A percentile compares a stretch with the other conserved stretches of the same genome.
Conservation (phyloP, 2,113 vertebrate genomes). For the Gobiocypris rarus region DNA sequence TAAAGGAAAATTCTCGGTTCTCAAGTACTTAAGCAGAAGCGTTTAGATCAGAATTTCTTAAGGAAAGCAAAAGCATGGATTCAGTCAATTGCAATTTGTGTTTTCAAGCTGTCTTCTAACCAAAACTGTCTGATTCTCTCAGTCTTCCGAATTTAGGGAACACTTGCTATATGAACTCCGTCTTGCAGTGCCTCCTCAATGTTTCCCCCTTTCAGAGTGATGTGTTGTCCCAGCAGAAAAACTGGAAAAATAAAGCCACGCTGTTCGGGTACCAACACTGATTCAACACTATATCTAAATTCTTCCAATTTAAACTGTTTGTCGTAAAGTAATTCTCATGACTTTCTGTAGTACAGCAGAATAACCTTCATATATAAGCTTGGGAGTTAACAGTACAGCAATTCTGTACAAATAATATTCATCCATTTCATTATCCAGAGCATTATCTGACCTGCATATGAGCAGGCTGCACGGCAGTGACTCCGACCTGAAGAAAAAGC, state of each 20-base stretch:
- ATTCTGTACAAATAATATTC: not conserved
- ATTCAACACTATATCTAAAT: not conserved
- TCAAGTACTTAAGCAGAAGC: too few species aligned
- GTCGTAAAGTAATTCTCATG: not conserved
- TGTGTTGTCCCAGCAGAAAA: not conserved
- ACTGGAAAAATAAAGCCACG: not conserved
- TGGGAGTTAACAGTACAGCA: not conserved
- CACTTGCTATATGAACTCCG: slow-evolving; percentile 4
- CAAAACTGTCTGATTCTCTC: not conserved
- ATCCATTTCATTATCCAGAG: not conserved
- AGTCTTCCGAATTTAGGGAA: not conserved
- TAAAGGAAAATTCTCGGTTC: not conserved
- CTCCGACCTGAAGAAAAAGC: not conserved
- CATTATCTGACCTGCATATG: not conserved
- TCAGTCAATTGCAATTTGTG: not conserved
- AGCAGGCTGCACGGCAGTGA: not conserved
- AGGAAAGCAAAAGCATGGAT: not conserved
- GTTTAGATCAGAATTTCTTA: too few species aligned
- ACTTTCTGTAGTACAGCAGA: not conserved
- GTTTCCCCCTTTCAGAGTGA: not conserved
- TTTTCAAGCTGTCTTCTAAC: not conserved
- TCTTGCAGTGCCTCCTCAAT: slow-evolving; percentile 22
- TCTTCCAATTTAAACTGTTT: not conserved
- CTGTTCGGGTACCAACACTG: not conserved
- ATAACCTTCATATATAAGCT: not conserved